Base-by-base conservation (phyloP, 2,113 vertebrate genomes). In the Planiliza haematocheilus region DNA sequence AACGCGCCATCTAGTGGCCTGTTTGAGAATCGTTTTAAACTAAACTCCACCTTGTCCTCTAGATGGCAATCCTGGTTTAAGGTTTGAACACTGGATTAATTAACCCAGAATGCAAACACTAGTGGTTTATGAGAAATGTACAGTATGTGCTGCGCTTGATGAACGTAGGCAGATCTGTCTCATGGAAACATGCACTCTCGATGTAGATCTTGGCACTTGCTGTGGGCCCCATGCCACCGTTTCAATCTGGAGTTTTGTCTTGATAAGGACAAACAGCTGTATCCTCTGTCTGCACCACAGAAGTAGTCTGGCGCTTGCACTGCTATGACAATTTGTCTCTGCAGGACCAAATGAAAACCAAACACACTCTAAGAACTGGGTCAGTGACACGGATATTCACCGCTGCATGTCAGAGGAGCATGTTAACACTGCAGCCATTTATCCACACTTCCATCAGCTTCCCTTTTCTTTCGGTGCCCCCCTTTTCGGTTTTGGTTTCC, bases 1-100 rank as follows among this genome's bases (percentile, higher is more conserved):
- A 61, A 75, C 39, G 45, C 51, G 65, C 86, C 86, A 77, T 70
- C 88, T 81, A 74, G 73, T 86, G 90, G 78, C 30, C 7, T 7
- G 4, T 41, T 18, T 46, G 3, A 11, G 58, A 71, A 80, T n/a
- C 8, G 17, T 53, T 48, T 42, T 34, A 39, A 69, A 37, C 34
- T 21, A 45, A 39, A 58, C 0, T 20, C 7, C 2, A 21, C 60
- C 24, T 36, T 59, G 57, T 45, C 74, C 74, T 46, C 48, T 65
- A 78, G 67, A 48, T 73, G 74, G 79, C 11, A 52, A 41, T 37
- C 21, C 21, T 36, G 21, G 9, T 30, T 20, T 0, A 4, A 18
- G 17, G n/a, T 7, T 57, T 41, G 1, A 59, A 39, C 4, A 14
- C 6, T 7, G 1, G 3, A 8, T 12, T 21, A 46, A 30, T 0